phyloP scores from a whole-genome alignment of 2,888 invertebrate species.

The Brenthis hecate region DNA sequence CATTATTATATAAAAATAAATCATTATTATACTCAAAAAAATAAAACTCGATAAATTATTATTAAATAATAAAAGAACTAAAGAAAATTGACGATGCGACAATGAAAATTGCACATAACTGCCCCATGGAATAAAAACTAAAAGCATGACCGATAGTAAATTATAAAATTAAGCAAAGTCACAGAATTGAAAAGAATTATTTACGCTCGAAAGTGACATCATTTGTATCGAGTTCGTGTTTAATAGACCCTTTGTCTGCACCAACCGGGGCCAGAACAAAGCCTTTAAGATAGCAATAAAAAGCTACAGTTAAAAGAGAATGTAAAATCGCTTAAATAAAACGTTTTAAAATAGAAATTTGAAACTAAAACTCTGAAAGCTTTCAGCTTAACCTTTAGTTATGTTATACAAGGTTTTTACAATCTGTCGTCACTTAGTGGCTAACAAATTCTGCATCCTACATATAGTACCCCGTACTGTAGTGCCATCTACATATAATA shows the following conservation, averaged over 20 bases:
- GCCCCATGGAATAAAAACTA: background rate
- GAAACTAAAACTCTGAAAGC: slow-evolving; percentile 1
- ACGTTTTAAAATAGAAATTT: slow-evolving; percentile 10
- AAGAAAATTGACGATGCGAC: slow-evolving; percentile 2
- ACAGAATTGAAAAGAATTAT: slow-evolving; percentile 19
- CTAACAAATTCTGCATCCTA: too few relatives aligned
- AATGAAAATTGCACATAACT: background rate
- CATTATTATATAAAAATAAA: too few relatives aligned
- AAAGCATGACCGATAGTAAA: slow-evolving; percentile 10
- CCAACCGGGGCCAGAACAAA: slow-evolving; percentile 23
- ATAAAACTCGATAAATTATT: background rate
- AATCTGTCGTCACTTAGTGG: too few relatives aligned
- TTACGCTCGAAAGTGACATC: slow-evolving; percentile 23
- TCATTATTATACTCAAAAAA: background rate
- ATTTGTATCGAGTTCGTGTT: slow-evolving; percentile 27
- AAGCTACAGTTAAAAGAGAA: slow-evolving; percentile 21
- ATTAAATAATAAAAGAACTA: background rate
- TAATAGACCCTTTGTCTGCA: slow-evolving; percentile 27
- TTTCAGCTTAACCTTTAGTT: too few relatives aligned
- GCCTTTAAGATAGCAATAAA: slow-evolving; percentile 29
- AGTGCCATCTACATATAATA: too few relatives aligned
- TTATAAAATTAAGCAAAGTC: slow-evolving; percentile 18
- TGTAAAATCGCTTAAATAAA: slow-evolving; percentile 7
- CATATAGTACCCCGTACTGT: too few relatives aligned
- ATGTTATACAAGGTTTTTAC: too few relatives aligned